Conservation (phyloP, 2,113 vertebrate species). For the Deroptyus accipitrinus region DNA sequence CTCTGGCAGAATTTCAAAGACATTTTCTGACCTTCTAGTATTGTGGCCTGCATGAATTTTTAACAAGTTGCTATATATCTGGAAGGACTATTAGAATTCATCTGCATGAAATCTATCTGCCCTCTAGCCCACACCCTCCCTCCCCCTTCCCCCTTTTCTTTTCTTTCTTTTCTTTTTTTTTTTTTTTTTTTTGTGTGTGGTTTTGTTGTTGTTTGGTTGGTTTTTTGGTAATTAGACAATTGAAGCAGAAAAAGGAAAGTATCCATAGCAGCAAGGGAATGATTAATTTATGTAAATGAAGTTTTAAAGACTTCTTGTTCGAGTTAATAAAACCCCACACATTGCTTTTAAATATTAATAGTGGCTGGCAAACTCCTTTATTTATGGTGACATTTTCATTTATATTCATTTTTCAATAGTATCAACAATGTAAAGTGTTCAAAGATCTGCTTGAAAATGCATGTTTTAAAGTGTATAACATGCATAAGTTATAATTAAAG, state of each 20-base stretch:
- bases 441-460: constrained; percentile 21
- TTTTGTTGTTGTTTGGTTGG: too few species aligned
- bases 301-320: constrained; percentile 10
- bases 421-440: constrained; percentile 26
- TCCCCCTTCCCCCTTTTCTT: fast-evolving
- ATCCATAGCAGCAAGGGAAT: constrained; percentile 30
- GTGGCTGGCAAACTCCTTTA: constrained; percentile 20
- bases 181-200: background rate
- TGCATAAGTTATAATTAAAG: constrained; percentile 13
- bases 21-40: constrained; percentile 83
- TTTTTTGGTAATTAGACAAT: background rate
- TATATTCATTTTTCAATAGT: constrained; percentile 44
- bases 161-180: background rate
- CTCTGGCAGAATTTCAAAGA: constrained; percentile 80
- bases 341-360: constrained; percentile 66
- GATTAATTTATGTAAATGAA: constrained; percentile 60
- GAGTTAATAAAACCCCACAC: constrained; percentile 51
- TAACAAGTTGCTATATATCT: constrained; percentile 77
- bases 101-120: constrained; percentile 60
- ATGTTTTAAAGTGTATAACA: constrained; percentile 18
- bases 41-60: constrained; percentile 78
- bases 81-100: constrained; percentile 68
- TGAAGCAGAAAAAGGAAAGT: constrained; percentile 52
- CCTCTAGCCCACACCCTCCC: background rate
- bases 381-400: constrained; percentile 61